A percentile compares a stretch with the other conserved stretches of the same genome.
phyloP scores from a whole-genome alignment of 2,113 vertebrate species.

The Opisthocomus hoazin region DNA sequence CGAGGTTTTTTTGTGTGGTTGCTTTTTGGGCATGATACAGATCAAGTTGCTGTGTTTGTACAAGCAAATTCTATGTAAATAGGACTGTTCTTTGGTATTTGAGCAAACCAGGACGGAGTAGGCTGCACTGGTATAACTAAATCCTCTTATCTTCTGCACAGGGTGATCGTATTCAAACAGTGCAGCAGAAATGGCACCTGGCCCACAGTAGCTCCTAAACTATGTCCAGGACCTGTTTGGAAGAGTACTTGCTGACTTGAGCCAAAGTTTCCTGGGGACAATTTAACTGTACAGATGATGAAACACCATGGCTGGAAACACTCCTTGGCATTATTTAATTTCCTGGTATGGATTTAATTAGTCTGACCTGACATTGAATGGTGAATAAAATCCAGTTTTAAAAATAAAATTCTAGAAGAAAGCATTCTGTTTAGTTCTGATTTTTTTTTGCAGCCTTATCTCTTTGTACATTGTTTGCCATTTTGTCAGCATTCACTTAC shows the following conservation, averaged over 20 bases:
- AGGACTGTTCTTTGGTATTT: rapidly evolving
- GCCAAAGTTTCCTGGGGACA: background rate
- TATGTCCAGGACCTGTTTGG: background rate
- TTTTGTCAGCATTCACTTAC: background rate
- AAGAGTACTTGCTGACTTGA: background rate
- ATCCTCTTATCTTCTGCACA: background rate
- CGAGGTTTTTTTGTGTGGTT: background rate
- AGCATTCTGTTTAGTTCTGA: background rate
- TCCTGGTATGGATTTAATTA: background rate
- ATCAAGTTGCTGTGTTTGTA: background rate
- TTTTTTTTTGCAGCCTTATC: background rate
- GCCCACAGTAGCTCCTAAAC: background rate
- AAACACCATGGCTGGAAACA: background rate
- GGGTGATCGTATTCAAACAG: background rate
- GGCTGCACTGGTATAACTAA: background rate
- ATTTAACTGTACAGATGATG: background rate
- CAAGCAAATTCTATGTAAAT: background rate
- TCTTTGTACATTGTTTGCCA: background rate
- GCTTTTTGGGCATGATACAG: background rate
- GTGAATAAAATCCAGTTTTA: background rate
- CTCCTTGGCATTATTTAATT: background rate
- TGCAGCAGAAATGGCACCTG: background rate
- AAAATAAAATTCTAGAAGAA: background rate
- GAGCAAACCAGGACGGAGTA: background rate
- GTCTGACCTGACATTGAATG: background rate